Evolutionary conservation across 2,888 invertebrate species (phyloP).

Genomic region (Meghimatium bilineatum): DNA sequence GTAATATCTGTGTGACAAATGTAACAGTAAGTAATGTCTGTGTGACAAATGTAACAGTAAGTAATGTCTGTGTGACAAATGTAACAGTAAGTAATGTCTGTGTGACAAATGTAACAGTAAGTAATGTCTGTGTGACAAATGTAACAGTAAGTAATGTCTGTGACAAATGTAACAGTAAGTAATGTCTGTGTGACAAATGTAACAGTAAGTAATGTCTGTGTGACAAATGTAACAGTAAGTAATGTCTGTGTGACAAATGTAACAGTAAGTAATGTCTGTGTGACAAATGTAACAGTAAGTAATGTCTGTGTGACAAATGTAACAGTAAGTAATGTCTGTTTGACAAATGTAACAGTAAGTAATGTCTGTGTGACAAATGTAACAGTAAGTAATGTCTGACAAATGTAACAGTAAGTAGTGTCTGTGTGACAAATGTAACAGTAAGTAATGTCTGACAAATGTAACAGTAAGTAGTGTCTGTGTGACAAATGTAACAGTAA

Average conservation of each 20-base stretch:
- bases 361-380: constrained; percentile 75
- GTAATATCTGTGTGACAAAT: constrained; percentile 75
- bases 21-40: constrained; percentile 75
- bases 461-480: constrained; percentile 75
- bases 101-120: constrained; percentile 76
- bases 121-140: constrained; percentile 75
- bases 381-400: constrained; percentile 76
- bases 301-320: constrained; percentile 75
- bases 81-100: constrained; percentile 75
- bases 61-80: constrained; percentile 75
- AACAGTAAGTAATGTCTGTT: constrained; percentile 76
- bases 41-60: constrained; percentile 76
- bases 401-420: constrained; percentile 76
- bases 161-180: constrained; percentile 75
- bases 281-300: constrained; percentile 75
- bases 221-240: constrained; percentile 75
- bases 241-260: constrained; percentile 75
- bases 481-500: constrained; percentile 76
- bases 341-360: constrained; percentile 75
- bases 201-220: constrained; percentile 76
- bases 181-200: constrained; percentile 75
- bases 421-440: constrained; percentile 74
- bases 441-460: constrained; percentile 76
- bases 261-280: constrained; percentile 76
- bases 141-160: constrained; percentile 75